Percentiles rank a stretch among this genome's conserved stretches.
Conservation (phyloP, 2,888 invertebrate genomes). For the Drosophila formosana region DNA sequence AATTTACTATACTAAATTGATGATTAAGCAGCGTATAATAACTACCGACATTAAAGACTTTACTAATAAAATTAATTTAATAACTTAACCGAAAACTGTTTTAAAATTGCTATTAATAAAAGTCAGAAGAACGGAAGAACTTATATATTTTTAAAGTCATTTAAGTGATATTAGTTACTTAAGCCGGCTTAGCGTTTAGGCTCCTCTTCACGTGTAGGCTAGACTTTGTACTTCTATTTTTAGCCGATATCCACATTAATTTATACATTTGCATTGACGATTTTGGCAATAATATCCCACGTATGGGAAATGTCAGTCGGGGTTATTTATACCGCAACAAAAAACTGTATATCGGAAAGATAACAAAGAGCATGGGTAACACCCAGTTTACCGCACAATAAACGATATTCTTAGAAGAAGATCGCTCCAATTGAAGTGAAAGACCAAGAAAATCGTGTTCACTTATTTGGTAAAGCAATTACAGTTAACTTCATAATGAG, state of each 20-base stretch:
- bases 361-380: not conserved
- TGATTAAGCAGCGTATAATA: no score
- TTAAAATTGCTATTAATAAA: no score
- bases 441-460: slow-evolving; percentile 2
- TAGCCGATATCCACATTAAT: no score
- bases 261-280: not conserved
- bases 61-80: no score
- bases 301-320: not conserved
- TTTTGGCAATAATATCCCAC: not conserved
- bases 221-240: no score
- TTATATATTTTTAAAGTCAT: no score
- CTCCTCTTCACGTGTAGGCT: no score
- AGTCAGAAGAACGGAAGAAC: not conserved
- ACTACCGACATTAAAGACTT: no score
- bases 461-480: not conserved
- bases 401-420: not conserved
- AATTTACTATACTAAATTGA: no score
- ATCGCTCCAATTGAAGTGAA: slow-evolving; percentile 2
- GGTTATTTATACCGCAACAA: not conserved
- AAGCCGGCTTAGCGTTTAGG: no score
- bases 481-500: not conserved
- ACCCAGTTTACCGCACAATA: not conserved
- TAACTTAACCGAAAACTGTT: no score
- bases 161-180: no score
- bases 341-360: not conserved